These are phyloP conservation scores for Drosophila leonis DNA, from an alignment of 2,888 invertebrate genomes.

Conservation along the genomic window DNA sequence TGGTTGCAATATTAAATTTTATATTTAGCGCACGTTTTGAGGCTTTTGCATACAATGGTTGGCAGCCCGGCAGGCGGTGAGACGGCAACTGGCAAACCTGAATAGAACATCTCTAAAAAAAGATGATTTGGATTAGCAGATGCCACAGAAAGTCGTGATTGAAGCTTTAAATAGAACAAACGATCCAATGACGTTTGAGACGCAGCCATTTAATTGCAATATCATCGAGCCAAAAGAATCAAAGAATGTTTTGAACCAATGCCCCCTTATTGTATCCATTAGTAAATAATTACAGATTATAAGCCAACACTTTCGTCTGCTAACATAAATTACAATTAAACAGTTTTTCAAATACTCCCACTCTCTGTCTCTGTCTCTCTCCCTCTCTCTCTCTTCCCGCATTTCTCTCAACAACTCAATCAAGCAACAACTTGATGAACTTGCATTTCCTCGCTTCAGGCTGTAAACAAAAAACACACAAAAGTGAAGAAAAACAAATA, in stretches of 20 bases:
- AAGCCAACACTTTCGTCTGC: constrained; percentile 48
- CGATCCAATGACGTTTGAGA: constrained; percentile 25
- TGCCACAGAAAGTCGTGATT: constrained; percentile 63
- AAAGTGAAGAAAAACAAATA: background rate
- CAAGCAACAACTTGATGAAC: constrained; percentile 58
- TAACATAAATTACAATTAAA: constrained; percentile 73
- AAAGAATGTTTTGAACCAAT: background rate
- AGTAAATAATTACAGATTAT: constrained; percentile 16
- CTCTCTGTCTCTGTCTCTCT: background rate
- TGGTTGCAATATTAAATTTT: constrained; percentile 73
- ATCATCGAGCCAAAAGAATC: constrained; percentile 35
- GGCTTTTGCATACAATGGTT: constrained; percentile 68
- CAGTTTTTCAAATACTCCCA: constrained; percentile 13
- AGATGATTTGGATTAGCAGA: constrained; percentile 51
- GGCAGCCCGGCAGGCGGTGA: constrained; percentile 6
- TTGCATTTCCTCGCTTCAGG: constrained; percentile 47
- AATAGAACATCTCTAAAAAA: constrained; percentile 36
- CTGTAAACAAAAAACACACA: constrained; percentile 12
- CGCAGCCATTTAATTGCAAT: constrained; percentile 40
- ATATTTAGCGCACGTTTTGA: constrained; percentile 75
- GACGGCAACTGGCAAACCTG: constrained; percentile 12
- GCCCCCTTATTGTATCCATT: background rate
- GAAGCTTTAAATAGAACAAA: constrained; percentile 49
- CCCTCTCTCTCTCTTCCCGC: background rate
- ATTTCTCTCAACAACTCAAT: constrained; percentile 49